Conservation (phyloP, 2,888 invertebrate genomes). For the Drosophila mayaguana region DNA sequence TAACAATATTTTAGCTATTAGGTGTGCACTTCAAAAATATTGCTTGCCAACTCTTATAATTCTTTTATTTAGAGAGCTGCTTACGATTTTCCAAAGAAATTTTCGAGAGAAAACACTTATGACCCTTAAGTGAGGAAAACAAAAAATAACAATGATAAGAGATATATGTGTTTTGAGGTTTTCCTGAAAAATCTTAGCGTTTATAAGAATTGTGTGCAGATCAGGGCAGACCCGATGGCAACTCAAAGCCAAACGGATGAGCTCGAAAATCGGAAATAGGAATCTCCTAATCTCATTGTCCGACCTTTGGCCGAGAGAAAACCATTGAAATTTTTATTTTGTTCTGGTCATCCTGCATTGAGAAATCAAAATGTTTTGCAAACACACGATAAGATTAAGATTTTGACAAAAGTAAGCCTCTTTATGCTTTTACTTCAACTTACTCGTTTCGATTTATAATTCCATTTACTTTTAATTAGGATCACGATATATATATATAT, state of each 20-base stretch:
- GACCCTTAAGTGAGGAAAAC: conserved; percentile 33
- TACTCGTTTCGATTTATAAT: too few relatives aligned
- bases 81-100: conserved; percentile 28
- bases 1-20: neutral
- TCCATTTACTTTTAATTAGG: too few relatives aligned
- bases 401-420: conserved; percentile 14
- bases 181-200: conserved; percentile 23
- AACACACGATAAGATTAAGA: conserved; percentile 44
- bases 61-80: conserved; percentile 19
- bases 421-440: neutral
- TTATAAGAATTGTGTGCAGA: conserved; percentile 26
- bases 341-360: conserved; percentile 14
- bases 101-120: neutral
- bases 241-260: conserved; percentile 36
- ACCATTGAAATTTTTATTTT: conserved; percentile 17
- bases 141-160: conserved; percentile 52
- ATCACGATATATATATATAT: too few relatives aligned
- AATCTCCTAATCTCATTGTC: conserved; percentile 34
- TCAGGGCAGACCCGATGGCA: conserved; percentile 30
- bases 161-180: conserved; percentile 13
- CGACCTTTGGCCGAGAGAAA: conserved; percentile 10
- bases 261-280: conserved; percentile 17
- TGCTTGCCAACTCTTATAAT: neutral
- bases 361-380: conserved; percentile 18
- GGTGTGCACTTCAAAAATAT: neutral